Percentiles rank a stretch among this genome's conserved stretches.
Conservation (phyloP, 1,140 invertebrate genomes). For the Atta cephalotes region DNA sequence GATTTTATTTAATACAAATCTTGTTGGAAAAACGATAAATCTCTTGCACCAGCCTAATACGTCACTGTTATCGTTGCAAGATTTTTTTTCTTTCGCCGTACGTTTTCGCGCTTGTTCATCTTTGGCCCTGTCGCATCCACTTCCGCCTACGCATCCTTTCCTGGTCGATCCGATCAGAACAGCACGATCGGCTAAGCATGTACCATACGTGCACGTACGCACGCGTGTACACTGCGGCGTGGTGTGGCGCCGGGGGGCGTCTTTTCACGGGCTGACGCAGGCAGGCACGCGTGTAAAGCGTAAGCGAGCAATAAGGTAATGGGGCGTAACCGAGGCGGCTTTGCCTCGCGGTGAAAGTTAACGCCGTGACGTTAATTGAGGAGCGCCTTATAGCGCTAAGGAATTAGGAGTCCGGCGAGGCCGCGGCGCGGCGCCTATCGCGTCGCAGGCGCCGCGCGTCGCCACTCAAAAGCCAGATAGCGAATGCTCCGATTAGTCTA, state of each 20-base stretch:
- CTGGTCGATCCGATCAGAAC: background rate
- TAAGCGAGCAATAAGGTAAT: slow-evolving; percentile 69
- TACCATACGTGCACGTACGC: background rate
- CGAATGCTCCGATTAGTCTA: slow-evolving; percentile 14
- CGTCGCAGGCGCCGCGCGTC: slow-evolving; percentile 15
- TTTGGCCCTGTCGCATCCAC: slow-evolving; percentile 40
- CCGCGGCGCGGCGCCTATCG: background rate
- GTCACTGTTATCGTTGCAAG: background rate
- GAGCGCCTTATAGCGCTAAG: slow-evolving; percentile 70
- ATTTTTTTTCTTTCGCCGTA: background rate
- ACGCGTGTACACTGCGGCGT: slow-evolving; percentile 22
- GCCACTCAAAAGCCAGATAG: background rate
- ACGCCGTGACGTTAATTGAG: slow-evolving; percentile 75
- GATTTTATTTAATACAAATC: background rate
- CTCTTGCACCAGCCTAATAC: background rate
- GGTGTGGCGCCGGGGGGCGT: slow-evolving; percentile 58
- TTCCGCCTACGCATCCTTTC: slow-evolving; percentile 38
- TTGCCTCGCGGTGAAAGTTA: slow-evolving; percentile 77
- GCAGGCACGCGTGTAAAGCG: slow-evolving; percentile 69
- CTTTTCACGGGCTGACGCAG: slow-evolving; percentile 66
- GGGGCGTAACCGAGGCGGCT: slow-evolving; percentile 75
- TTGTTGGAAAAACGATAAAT: background rate
- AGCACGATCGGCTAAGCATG: slow-evolving; percentile 9
- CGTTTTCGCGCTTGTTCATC: slow-evolving; percentile 47
- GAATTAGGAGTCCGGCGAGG: slow-evolving; percentile 68